A percentile compares a stretch with the other conserved stretches of the same genome.
These are phyloP conservation scores for Beroe forskalii DNA, from an alignment of 37 sponge, comb jelly and placozoan genomes.

Conservation along the genomic window DNA sequence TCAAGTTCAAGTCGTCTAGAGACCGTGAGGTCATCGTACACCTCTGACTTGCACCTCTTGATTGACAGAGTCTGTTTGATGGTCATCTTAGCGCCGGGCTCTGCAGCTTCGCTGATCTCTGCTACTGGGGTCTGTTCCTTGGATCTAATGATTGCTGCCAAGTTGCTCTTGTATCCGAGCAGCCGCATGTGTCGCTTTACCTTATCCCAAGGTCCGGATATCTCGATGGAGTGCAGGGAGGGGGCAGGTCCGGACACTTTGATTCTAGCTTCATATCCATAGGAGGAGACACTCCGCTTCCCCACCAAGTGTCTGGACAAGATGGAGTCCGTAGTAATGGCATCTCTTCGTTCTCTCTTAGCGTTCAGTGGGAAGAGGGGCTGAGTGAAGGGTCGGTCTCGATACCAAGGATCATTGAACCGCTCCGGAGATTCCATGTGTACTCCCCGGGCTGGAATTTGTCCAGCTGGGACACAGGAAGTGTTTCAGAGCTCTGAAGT, in stretches of 20 bases:
- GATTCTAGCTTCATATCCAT: neutral
- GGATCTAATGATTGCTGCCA: neutral
- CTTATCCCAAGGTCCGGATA: neutral
- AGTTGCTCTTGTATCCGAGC: neutral
- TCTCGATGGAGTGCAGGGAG: neutral
- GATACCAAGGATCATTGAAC: neutral
- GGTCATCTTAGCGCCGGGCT: neutral
- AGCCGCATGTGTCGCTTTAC: neutral
- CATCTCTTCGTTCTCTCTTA: neutral
- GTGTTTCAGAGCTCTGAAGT: slow-evolving; percentile 23
- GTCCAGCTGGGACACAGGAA: slow-evolving; percentile 49
- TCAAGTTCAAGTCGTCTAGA: neutral
- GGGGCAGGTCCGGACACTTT: neutral
- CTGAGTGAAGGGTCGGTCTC: slow-evolving; percentile 7
- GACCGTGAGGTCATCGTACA: neutral
- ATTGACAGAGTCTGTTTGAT: slow-evolving; percentile 30
- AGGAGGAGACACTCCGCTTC: neutral
- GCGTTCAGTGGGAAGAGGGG: neutral
- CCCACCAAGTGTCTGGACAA: neutral
- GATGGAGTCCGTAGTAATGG: neutral
- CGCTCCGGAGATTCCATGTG: no score
- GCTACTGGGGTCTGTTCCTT: no score
- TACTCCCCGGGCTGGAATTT: no score
- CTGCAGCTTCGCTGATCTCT: neutral
- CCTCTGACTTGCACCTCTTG: slow-evolving; percentile 16